Percentiles rank a stretch among this genome's conserved stretches.
phyloP scores from a whole-genome alignment of 2,113 vertebrate species.

The Cathartes aura region DNA sequence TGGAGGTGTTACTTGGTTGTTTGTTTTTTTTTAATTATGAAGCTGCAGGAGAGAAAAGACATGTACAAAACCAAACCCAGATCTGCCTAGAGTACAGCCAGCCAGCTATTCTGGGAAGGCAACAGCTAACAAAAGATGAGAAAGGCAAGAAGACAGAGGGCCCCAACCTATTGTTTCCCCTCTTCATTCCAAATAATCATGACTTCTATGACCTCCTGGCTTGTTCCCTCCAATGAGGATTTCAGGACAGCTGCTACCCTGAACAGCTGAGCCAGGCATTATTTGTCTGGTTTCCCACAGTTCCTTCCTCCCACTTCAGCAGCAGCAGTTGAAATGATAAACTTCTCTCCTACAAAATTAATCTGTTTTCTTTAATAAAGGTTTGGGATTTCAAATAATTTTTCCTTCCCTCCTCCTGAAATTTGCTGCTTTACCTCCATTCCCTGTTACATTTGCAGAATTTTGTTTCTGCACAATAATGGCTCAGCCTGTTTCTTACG shows the following conservation, averaged over 20 bases:
- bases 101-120: slow-evolving; percentile 25
- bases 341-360: not conserved
- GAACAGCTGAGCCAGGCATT: slow-evolving; percentile 45
- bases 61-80: not conserved
- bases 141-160: slow-evolving; percentile 17
- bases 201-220: slow-evolving; percentile 60
- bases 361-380: not conserved
- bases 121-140: slow-evolving; percentile 19
- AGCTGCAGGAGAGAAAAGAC: not conserved
- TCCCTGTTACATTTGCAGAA: not conserved
- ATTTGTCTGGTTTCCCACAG: not conserved
- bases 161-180: slow-evolving; percentile 60
- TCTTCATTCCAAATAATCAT: slow-evolving; percentile 24
- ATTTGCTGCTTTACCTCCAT: not conserved
- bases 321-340: not conserved
- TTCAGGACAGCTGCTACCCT: slow-evolving; percentile 60
- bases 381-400: not conserved
- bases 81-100: not conserved
- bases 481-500: not conserved
- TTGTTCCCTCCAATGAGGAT: not conserved
- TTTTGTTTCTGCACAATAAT: not conserved
- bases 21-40: not conserved
- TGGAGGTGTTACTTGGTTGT: not conserved
- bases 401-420: not conserved
- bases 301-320: not conserved